Evolutionary conservation across 2,113 vertebrate genomes (phyloP), one percentile per base, ranked within the genome.

Genomic region (Ceyx cyanopectus): DNA sequence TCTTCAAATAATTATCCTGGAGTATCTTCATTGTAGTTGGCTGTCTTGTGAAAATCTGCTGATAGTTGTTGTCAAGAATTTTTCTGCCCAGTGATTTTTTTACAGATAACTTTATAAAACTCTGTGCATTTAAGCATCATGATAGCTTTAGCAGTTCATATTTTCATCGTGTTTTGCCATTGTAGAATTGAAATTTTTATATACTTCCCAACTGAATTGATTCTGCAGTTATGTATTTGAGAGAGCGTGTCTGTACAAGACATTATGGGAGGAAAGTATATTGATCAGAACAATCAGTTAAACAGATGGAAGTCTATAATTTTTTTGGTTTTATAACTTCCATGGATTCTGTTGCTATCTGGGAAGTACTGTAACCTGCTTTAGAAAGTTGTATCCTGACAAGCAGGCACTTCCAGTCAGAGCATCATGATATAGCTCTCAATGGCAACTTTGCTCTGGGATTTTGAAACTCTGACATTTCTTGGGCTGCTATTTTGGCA

Each of bases 91-190:
- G 56, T 88, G n/a, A 29, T n/a, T 77, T 37, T 74, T 96, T 78
- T 95, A 58, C 77, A 48, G 54, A 53, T 95, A 67, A 89, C 77
- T 89, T 51, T 65, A 88, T 81, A 60, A 78, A 65, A 72, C 29
- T 51, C 29, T 37, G 66, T 90, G 69, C 76, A 83, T 94, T 90
- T 82, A 87, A 93, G 69, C 63, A 89, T 75, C 21, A 2, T 89
- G 92, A 98, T 97, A 95, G 93, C 54, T 96, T 97, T 95, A 95
- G 70, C 97, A 97, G 90, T 88, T 94, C 58, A 23, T 86, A 85
- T 92, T 97, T 94, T 91, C 81, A 84, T 87, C 56, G 7, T 76
- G 69, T 91, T 97, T 95, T 94, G 91, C 92, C 77, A 74, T 96
- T 96, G 85, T 87, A 61, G 89, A 92, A 74, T 69, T 94, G 92